phyloP scores from a whole-genome alignment of 2,113 vertebrate species.

The Anhinga rufa region DNA sequence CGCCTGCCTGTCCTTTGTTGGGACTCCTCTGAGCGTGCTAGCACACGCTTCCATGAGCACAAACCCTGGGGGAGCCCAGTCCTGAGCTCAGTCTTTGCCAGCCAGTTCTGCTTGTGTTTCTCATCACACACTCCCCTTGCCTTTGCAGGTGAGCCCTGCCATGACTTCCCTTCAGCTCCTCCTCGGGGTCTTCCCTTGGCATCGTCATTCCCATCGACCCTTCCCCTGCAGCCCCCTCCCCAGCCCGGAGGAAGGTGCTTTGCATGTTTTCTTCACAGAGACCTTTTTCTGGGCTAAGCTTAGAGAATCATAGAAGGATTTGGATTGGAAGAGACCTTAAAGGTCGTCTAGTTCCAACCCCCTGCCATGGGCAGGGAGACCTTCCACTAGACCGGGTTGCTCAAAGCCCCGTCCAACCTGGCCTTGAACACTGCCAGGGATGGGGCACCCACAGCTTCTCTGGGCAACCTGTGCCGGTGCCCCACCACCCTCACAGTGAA shows the following conservation, averaged over 20 bases:
- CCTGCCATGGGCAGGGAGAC: too few relatives aligned
- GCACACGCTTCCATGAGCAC: neutral
- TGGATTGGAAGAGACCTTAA: too few relatives aligned
- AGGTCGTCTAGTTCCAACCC: too few relatives aligned
- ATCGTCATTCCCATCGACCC: fast-evolving
- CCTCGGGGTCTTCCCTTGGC: neutral
- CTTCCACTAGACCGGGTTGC: too few relatives aligned
- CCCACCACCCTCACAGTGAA: too few relatives aligned
- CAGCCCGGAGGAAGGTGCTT: neutral
- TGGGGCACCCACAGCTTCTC: too few relatives aligned
- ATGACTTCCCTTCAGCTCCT: neutral
- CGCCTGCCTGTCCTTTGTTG: constrained; percentile 11
- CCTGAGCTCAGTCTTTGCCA: neutral
- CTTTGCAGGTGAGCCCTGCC: neutral
- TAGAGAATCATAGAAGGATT: neutral
- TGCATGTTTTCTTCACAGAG: neutral
- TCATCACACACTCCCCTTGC: neutral
- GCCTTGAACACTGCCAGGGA: too few relatives aligned
- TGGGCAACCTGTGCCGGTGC: too few relatives aligned
- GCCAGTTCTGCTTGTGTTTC: neutral
- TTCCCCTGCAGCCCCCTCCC: neutral
- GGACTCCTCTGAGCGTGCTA: neutral
- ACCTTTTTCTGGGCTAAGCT: neutral
- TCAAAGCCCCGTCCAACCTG: too few relatives aligned
- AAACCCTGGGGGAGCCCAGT: neutral